Base-by-base conservation (phyloP, 2,113 vertebrate genomes). In the Eretmodus cyanostictus region DNA sequence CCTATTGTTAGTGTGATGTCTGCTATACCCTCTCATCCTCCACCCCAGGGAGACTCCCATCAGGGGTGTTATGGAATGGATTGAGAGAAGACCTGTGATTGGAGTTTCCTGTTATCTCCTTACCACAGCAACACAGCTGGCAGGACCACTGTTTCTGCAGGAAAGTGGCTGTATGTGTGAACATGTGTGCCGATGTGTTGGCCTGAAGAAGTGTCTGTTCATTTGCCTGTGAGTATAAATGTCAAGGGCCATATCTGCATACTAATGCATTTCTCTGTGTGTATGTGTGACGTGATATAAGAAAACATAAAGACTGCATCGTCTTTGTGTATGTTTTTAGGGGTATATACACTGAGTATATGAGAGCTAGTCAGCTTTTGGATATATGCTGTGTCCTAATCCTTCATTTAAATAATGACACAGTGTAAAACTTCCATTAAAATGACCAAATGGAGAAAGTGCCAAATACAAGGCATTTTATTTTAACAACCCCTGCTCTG, bases 101-200 rank as follows among this genome's bases (percentile, higher is more conserved):
- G 89, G 86, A 92, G 90, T 86, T 31, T 90, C 80, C 76, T 83
- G 87, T 93, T 95, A 94, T 96, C 94, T 92, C 82, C 85, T 34
- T 45, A 82, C 38, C 14, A 55, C 94, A 94, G 94, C 84, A 85
- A 71, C 88, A 84, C 45, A 61, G 38, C 87, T 93, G 90, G 91
- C 91, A 93, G 59, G 38, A 85, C 29, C 80, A n/a, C 59, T 81
- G 34, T 78, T 78, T 86, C 80, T 82, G 86, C 71, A 88, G 38
- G 31, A 78, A 87, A 87, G 40, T 22, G 51, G 68, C 9, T 49
- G 83, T 87, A n/a, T 80, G 76, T 68, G 22, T 59, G 82, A 31
- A 84, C 71, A 85, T 24, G 45, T 68, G 78, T 84, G 55, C 6
- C 34, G 17, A 53, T 42, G 49, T 54, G 47, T 83, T 73, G 14